Percentiles rank a stretch among this genome's conserved stretches.
Conservation (phyloP, 2,797 vertebrate species). For the Decapterus maruadsi region DNA sequence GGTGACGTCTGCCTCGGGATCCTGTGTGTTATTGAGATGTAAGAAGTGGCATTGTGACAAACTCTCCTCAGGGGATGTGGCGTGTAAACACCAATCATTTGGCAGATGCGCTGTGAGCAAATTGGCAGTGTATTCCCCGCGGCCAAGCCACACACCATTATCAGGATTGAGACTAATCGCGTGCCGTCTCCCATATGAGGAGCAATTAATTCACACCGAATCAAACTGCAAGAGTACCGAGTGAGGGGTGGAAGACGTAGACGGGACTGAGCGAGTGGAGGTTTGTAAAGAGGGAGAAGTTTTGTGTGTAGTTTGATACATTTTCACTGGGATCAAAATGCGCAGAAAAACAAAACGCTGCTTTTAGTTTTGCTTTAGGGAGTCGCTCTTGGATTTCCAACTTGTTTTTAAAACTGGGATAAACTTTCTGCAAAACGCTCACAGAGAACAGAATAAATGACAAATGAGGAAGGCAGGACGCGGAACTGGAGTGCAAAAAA, state of each 20-base stretch:
- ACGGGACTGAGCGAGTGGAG: conserved; percentile 25
- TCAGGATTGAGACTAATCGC: conserved; percentile 90
- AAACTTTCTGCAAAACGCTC: conserved; percentile 43
- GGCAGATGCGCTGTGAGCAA: conserved; percentile 87
- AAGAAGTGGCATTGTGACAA: conserved; percentile 85
- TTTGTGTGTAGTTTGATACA: conserved; percentile 20
- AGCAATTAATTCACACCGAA: conserved; percentile 89
- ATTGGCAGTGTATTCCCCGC: conserved; percentile 87
- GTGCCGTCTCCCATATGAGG: conserved; percentile 88
- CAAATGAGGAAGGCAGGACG: conserved; percentile 16
- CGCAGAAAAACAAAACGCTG: conserved; percentile 25
- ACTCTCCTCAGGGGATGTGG: conserved; percentile 84
- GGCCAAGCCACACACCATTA: conserved; percentile 87
- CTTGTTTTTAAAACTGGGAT: conserved; percentile 35
- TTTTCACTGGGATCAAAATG: conserved; percentile 32
- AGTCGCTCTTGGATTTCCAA: conserved; percentile 12
- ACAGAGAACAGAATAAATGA: conserved; percentile 42
- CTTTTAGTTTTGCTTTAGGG: conserved; percentile 22
- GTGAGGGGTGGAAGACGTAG: conserved; percentile 45
- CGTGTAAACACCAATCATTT: conserved; percentile 91
- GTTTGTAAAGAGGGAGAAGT: conserved; percentile 20
- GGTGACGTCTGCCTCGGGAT: conserved; percentile 59
- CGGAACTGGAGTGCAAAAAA: conserved; percentile 10
- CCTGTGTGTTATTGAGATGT: conserved; percentile 85
- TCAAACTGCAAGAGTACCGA: conserved; percentile 80